These are phyloP conservation scores for Onychomys arenicola DNA, from an alignment of 2,797 vertebrate species.

Conservation along the genomic window DNA sequence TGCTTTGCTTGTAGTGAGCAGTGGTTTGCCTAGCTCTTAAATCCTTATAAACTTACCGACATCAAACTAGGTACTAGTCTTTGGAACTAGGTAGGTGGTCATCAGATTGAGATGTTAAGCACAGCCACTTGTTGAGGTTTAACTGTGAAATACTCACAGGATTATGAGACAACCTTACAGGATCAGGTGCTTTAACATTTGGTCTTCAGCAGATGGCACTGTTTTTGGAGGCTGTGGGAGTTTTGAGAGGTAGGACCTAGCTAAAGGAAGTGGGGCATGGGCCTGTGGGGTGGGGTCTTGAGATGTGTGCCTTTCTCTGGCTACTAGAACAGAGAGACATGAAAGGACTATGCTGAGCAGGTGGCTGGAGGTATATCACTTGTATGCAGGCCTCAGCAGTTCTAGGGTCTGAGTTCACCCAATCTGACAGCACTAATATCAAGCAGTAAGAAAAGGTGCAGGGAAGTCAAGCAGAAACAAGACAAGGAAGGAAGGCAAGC, in stretches of 20 bases:
- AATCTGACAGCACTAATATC: not conserved
- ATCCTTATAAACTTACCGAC: not conserved
- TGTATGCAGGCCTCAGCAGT: fast-evolving
- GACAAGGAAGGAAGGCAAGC: too few species aligned
- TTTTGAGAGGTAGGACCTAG: not conserved
- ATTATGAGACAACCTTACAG: too few species aligned
- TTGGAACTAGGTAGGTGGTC: not conserved
- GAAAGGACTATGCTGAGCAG: not conserved
- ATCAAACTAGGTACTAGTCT: not conserved
- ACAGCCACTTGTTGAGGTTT: not conserved
- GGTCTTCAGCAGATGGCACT: not conserved
- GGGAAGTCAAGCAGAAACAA: not conserved
- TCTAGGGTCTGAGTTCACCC: fast-evolving
- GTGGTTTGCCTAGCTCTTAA: not conserved
- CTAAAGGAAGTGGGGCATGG: too few species aligned
- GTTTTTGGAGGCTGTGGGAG: not conserved
- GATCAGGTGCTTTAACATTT: not conserved
- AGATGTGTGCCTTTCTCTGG: not conserved
- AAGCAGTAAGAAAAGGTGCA: not conserved
- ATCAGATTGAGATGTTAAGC: not conserved
- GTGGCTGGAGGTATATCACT: fast-evolving
- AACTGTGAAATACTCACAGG: too few species aligned
- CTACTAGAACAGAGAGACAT: not conserved
- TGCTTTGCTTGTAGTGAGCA: not conserved
- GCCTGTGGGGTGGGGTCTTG: fast-evolving